Conservation (phyloP, 2,797 vertebrate species). For the Gymnoscopelus braueri region DNA sequence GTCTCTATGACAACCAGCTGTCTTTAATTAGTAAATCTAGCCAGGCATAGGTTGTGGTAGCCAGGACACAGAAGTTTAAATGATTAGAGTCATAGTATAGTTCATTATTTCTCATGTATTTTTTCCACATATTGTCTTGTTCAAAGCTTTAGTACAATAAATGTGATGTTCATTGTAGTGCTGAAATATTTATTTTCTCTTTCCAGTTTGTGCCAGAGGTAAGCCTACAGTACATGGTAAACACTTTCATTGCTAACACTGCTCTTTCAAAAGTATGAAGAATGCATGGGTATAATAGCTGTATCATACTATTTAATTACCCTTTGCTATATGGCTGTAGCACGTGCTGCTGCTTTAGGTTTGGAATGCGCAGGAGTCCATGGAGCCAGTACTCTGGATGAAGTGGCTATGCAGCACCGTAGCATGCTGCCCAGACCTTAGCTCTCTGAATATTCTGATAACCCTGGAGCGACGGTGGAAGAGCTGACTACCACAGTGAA, state of each 20-base stretch:
- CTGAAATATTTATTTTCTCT: background rate
- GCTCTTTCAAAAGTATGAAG: conserved; percentile 19
- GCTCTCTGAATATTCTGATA: background rate
- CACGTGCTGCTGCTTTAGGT: conserved; percentile 61
- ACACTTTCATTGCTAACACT: no score
- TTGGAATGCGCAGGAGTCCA: conserved; percentile 56
- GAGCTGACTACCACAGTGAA: background rate
- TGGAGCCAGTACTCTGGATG: conserved; percentile 43
- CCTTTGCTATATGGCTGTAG: background rate
- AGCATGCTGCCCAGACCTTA: background rate
- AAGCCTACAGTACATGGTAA: no score
- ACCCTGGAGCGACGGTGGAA: background rate
- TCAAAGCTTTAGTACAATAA: background rate
- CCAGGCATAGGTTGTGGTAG: conserved; percentile 33
- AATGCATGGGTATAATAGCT: no score
- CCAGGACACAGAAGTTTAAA: conserved; percentile 30
- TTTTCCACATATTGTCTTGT: conserved; percentile 15
- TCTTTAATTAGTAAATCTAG: conserved; percentile 78
- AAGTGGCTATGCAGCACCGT: conserved; percentile 5
- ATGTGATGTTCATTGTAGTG: no score
- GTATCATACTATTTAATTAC: background rate
- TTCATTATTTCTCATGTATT: conserved; percentile 60
- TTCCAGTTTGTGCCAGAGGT: background rate
- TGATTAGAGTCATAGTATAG: conserved; percentile 23
- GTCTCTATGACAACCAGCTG: conserved; percentile 78